phyloP scores from a whole-genome alignment of 2,888 invertebrate species.

The Acleris literana region DNA sequence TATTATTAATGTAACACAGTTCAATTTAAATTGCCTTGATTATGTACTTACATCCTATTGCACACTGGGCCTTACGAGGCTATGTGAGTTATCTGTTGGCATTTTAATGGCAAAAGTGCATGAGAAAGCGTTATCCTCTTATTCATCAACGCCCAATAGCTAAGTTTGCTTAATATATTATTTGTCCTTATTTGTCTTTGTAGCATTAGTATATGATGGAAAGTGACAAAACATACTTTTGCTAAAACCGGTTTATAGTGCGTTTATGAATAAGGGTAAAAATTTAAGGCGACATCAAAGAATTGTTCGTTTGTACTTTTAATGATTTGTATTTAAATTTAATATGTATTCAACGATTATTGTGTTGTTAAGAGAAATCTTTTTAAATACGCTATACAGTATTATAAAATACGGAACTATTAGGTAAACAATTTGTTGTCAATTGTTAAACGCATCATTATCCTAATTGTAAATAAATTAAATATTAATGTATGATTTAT shows the following conservation, averaged over 20 bases:
- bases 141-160: too few relatives aligned
- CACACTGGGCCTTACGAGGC: too few relatives aligned
- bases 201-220: too few relatives aligned
- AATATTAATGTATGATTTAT: conserved; percentile 21
- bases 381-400: conserved; percentile 30
- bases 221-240: too few relatives aligned
- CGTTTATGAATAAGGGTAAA: neutral
- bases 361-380: conserved; percentile 19
- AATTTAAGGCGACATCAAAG: conserved; percentile 8
- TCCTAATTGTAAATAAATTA: conserved; percentile 43
- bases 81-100: too few relatives aligned
- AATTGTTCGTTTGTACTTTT: neutral
- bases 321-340: conserved; percentile 11
- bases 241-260: too few relatives aligned
- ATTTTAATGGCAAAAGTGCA: too few relatives aligned
- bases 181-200: too few relatives aligned
- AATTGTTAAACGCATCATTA: conserved; percentile 59
- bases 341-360: conserved; percentile 18
- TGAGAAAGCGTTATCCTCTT: neutral
- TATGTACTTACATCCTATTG: too few relatives aligned
- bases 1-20: too few relatives aligned
- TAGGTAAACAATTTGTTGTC: conserved; percentile 58
- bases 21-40: too few relatives aligned
- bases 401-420: conserved; percentile 37
- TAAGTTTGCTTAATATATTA: too few relatives aligned